Percentiles rank a stretch among this genome's conserved stretches.
Evolutionary conservation across 2,797 vertebrate species (phyloP).

Genomic region (Falco peregrinus): DNA sequence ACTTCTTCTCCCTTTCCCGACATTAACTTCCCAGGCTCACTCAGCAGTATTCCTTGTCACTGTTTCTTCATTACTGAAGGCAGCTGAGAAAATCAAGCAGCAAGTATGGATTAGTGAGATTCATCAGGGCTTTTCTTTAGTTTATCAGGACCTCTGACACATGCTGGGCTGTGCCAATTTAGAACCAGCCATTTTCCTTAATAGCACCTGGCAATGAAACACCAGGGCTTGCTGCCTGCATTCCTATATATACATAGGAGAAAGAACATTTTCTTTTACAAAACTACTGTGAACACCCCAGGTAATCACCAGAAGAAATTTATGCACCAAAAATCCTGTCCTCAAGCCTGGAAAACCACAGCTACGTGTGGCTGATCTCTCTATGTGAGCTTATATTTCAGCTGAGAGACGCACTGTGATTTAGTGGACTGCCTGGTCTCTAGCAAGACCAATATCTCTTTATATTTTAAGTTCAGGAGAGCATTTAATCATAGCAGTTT

Average conservation of each 20-base stretch:
- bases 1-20: neutral
- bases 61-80: neutral
- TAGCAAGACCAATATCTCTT: slow-evolving; percentile 1
- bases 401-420: neutral
- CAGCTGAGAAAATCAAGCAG: neutral
- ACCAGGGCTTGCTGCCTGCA: neutral
- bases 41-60: neutral
- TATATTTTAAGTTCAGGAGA: neutral
- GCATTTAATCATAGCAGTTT: slow-evolving; percentile 8
- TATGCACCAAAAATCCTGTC: neutral
- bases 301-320: neutral
- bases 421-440: slow-evolving; percentile 26
- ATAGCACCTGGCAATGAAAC: neutral
- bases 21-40: neutral
- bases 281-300: neutral
- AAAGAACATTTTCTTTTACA: neutral
- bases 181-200: neutral
- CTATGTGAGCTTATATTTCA: neutral
- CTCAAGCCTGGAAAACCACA: neutral
- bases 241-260: neutral
- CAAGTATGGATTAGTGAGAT: neutral
- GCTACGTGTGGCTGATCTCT: neutral
- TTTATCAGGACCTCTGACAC: neutral
- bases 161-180: neutral
- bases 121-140: neutral